Evolutionary conservation across 2,888 invertebrate species (phyloP).

Genomic region (Microplitis manilae): DNA sequence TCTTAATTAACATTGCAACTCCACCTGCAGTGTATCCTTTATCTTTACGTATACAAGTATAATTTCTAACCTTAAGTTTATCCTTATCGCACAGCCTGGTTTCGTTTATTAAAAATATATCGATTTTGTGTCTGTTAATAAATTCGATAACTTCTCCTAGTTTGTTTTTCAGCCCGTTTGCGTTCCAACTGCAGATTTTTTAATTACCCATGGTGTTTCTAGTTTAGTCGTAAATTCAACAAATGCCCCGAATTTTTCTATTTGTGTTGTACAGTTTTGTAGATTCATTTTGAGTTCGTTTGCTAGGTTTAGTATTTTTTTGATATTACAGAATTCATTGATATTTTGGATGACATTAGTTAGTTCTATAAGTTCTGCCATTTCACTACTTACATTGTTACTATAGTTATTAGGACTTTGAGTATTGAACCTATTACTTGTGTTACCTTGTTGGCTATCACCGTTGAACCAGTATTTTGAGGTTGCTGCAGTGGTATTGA

Average conservation of each 20-base stretch:
- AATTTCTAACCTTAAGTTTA: slow-evolving; percentile 48
- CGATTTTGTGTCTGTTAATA: slow-evolving; percentile 44
- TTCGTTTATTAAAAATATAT: slow-evolving; percentile 49
- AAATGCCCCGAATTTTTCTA: slow-evolving; percentile 47
- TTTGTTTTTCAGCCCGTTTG: slow-evolving; percentile 49
- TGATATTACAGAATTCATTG: slow-evolving; percentile 40
- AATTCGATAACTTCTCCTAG: slow-evolving; percentile 44
- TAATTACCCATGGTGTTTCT: slow-evolving; percentile 40
- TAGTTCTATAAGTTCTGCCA: too few relatives aligned
- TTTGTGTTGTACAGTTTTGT: slow-evolving; percentile 35
- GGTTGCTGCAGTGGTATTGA: too few relatives aligned
- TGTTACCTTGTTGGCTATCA: too few relatives aligned
- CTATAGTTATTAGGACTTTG: too few relatives aligned
- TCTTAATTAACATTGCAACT: slow-evolving; percentile 46
- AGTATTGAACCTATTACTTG: too few relatives aligned
- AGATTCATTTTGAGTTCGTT: slow-evolving; percentile 36
- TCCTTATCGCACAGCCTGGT: slow-evolving; percentile 42
- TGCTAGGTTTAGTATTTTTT: slow-evolving; percentile 43
- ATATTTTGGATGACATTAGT: slow-evolving; percentile 32
- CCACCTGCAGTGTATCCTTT: slow-evolving; percentile 46
- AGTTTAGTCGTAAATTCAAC: slow-evolving; percentile 45
- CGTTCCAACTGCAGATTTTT: slow-evolving; percentile 52
- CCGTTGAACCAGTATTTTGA: too few relatives aligned
- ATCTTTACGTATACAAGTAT: slow-evolving; percentile 48
- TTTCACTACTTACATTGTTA: too few relatives aligned